Conservation (phyloP, 1,140 invertebrate genomes). For the Argopecten irradians region DNA sequence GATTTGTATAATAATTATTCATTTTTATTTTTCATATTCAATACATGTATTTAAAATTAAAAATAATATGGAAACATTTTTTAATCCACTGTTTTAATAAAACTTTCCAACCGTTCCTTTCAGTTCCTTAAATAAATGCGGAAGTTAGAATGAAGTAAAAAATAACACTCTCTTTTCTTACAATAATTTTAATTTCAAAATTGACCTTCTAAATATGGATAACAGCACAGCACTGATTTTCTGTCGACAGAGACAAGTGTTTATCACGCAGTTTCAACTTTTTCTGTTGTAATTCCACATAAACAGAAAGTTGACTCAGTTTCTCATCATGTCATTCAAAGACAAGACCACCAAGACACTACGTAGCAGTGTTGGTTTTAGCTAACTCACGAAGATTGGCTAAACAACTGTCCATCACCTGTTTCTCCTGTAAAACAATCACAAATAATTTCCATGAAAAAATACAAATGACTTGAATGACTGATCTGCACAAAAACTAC, state of each 20-base stretch:
- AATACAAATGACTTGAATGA: no score
- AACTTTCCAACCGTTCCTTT: no score
- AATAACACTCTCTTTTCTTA: neutral
- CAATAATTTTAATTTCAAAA: neutral
- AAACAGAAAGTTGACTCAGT: neutral
- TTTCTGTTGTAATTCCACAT: neutral
- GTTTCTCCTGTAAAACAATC: constrained; percentile 6
- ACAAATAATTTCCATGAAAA: neutral
- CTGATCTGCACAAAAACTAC: no score
- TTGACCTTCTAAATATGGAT: neutral
- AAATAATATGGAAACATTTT: no score
- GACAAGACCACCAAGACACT: neutral
- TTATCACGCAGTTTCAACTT: neutral
- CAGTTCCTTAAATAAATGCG: no score
- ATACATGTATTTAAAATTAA: no score
- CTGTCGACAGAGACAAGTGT: neutral
- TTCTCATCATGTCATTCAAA: neutral
- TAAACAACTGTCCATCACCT: constrained; percentile 5
- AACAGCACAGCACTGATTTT: neutral
- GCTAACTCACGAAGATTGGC: neutral
- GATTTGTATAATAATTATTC: no score
- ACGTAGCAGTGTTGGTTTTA: neutral
- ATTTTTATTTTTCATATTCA: no score
- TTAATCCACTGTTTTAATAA: no score
- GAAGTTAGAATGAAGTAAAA: no score